These are phyloP conservation scores for Petromus typicus DNA, from an alignment of 2,113 vertebrate species.

Conservation along the genomic window DNA sequence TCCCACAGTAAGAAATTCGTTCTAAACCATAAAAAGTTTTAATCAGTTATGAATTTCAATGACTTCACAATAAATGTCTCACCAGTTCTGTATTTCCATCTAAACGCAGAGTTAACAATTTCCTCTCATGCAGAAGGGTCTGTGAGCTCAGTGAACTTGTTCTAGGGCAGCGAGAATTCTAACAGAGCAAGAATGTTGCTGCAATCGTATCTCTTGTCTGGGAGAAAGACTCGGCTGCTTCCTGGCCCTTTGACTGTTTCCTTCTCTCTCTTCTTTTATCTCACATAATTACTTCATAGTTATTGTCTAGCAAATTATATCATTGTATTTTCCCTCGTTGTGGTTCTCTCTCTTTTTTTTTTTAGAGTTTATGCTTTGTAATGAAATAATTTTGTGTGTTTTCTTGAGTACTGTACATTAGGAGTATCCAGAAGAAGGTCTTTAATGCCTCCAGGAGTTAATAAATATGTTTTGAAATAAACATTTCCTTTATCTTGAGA, in stretches of 20 bases:
- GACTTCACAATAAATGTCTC: not conserved
- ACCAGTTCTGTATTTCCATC: not conserved
- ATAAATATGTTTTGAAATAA: slow-evolving; percentile 9
- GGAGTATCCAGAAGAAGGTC: not conserved
- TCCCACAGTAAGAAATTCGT: not conserved
- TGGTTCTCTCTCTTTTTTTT: not conserved
- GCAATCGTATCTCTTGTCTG: not conserved
- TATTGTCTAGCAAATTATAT: not conserved
- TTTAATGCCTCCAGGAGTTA: not conserved
- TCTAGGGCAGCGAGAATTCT: not conserved
- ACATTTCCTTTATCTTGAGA: not conserved
- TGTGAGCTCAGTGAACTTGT: not conserved
- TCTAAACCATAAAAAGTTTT: not conserved
- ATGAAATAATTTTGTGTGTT: not conserved
- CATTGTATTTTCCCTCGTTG: not conserved
- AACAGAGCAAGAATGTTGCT: not conserved
- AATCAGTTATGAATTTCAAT: not conserved
- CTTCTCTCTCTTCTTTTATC: rapidly evolving
- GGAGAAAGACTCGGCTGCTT: not conserved
- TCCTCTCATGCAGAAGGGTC: not conserved
- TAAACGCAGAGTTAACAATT: not conserved
- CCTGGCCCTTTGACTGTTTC: not conserved
- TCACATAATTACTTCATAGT: not conserved
- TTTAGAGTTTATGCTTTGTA: not conserved
- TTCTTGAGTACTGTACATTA: not conserved